Evolutionary conservation across 2,888 invertebrate genomes (phyloP), one percentile per base, ranked within the genome.

Genomic region (Phoenoteleia sp.): DNA sequence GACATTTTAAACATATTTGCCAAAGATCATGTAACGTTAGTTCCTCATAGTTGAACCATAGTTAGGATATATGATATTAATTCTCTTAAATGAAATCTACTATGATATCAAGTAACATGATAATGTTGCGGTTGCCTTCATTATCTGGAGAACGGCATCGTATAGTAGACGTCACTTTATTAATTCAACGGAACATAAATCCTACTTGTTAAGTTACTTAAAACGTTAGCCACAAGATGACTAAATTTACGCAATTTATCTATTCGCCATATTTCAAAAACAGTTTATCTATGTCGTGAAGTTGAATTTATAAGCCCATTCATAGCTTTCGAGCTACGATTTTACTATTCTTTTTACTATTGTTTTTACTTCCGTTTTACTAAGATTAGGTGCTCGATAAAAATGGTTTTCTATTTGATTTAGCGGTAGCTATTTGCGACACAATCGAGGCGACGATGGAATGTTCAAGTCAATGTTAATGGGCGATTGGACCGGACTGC

Each of bases 401-500:
- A 45, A 71, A 45, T 45, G 45, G 29, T 81, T 60, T 81, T 81
- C 58, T 71, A 64, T 64, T 64, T 76, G 45, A 69, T 81, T 52
- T 42, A 69, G n/a, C 54, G 25, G 54, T 45, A 69, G 69, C 62
- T 75, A 76, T 81, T 76, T 62, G 71, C 76, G 75, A 52, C 45
- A 52, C 67, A 75, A 81, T 69, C 64, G 60, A 56, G 47, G 74
- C 25, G 69, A 69, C 75, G 69, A 81, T 75, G 47, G 67, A 62
- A 69, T 54, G 75, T 75, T 75, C 75, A 82, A 56, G 69, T 71
- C 71, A 76, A 82, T 76, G 79, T 71, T 77, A 67, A 66, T 67
- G 52, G 72, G 25, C 64, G 74, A 77, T 77, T 72, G 58, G 82
- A 47, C 67, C 7, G 83, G 80, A 58, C 80, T 84, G 88, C 87